Percentiles rank a stretch among this genome's conserved stretches.
phyloP scores from a whole-genome alignment of 2,888 invertebrate genomes.

The Lagria hirta region DNA sequence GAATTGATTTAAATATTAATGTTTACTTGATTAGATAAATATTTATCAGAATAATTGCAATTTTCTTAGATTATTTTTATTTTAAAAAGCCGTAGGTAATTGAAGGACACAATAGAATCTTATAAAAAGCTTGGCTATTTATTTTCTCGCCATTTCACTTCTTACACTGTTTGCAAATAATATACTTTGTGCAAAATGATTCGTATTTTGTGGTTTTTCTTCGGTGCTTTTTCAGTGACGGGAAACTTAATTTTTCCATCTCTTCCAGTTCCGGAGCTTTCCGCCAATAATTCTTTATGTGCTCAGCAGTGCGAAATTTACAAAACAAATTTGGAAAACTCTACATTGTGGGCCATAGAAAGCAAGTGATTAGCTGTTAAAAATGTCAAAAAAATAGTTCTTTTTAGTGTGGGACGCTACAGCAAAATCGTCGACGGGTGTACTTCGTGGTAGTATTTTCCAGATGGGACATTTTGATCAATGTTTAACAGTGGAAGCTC shows the following conservation, averaged over 20 bases:
- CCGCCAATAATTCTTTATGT: slow-evolving; percentile 38
- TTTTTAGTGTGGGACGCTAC: slow-evolving; percentile 65
- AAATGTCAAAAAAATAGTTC: neutral
- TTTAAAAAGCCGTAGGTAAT: too few relatives aligned
- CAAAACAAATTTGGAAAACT: slow-evolving; percentile 53
- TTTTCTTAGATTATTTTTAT: too few relatives aligned
- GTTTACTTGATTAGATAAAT: too few relatives aligned
- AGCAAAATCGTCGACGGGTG: slow-evolving; percentile 60
- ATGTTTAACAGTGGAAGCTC: slow-evolving; percentile 53
- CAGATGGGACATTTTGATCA: slow-evolving; percentile 66
- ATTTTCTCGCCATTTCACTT: too few relatives aligned
- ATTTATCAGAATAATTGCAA: too few relatives aligned
- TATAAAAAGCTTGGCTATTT: too few relatives aligned
- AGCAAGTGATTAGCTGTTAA: slow-evolving; percentile 45
- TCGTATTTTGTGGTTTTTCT: too few relatives aligned
- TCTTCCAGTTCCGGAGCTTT: slow-evolving; percentile 38
- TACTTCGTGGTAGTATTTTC: slow-evolving; percentile 59
- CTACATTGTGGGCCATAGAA: slow-evolving; percentile 61
- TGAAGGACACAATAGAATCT: too few relatives aligned
- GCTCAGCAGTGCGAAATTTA: slow-evolving; percentile 40
- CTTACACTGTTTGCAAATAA: too few relatives aligned
- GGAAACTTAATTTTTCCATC: slow-evolving; percentile 36
- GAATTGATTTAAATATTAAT: too few relatives aligned
- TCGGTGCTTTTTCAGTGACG: too few relatives aligned
- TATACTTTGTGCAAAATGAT: too few relatives aligned